A percentile compares a stretch with the other conserved stretches of the same genome.
Conservation (phyloP, 2,113 vertebrate genomes). For the Hylia prasina region DNA sequence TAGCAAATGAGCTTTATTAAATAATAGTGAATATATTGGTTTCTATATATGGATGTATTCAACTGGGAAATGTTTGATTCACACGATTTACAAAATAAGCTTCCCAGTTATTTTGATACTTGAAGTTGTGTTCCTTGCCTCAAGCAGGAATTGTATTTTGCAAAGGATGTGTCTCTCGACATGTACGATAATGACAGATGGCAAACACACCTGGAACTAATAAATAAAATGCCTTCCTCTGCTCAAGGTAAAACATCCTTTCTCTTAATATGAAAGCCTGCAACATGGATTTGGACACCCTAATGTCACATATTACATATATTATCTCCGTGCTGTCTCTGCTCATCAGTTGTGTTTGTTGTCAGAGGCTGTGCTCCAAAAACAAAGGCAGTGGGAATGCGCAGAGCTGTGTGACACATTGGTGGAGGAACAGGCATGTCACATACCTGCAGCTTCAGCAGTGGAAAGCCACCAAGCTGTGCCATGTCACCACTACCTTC, state of each 20-base stretch:
- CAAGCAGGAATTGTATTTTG: not conserved
- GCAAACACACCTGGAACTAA: conserved; percentile 27
- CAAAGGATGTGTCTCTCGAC: not conserved
- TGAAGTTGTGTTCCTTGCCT: not conserved
- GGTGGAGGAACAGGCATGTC: not conserved
- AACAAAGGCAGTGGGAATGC: not conserved
- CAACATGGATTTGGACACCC: not conserved
- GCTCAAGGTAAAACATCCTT: not conserved
- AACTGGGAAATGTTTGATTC: not conserved
- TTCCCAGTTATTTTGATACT: not conserved
- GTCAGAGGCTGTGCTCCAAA: conserved; percentile 21
- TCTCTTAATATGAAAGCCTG: not conserved
- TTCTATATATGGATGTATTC: not conserved
- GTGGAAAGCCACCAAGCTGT: conserved; percentile 62
- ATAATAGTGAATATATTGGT: not conserved
- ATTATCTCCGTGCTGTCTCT: not conserved
- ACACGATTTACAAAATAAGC: not conserved
- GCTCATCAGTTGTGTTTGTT: conserved; percentile 14
- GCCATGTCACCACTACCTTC: conserved; percentile 41
- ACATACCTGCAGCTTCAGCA: conserved; percentile 20
- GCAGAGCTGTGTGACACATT: not conserved
- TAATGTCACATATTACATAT: conserved; percentile 22
- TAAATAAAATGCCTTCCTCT: conserved; percentile 3
- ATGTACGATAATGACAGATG: not conserved
- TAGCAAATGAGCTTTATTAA: not conserved